Evolutionary conservation across 2,888 invertebrate genomes (phyloP), one percentile per base, ranked within the genome.

Genomic region (Biston betularia): DNA sequence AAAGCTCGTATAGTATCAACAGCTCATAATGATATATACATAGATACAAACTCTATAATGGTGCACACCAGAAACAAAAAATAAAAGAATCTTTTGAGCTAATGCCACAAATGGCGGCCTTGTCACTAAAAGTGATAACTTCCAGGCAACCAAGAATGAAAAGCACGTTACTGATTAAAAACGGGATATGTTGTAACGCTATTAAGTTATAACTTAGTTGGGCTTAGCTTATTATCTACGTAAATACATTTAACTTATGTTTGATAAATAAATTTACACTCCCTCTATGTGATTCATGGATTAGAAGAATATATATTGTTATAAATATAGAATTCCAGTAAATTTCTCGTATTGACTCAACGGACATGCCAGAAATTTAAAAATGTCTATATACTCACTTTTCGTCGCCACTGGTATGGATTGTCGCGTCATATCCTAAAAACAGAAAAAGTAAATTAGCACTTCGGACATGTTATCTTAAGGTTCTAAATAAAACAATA

Each of bases 371-470:
- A 12, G 15, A 58, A 54, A 58, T 33, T 14, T 60, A 67, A 72
- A 24, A 66, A 69, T 65, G 68, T 68, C 52, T 63, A 57, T 56
- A 64, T 73, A 85, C 92, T 89, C 77, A 94, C 94, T 92, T 90
- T 93, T 94, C 52, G 92, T 92, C 72, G 94, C 93, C 81, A 94
- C 94, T 60, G 94, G 94, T 73, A 94, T 94, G 62, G 94, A 94
- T 83, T 94, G 94, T 79, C 94, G 89, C 84, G 94, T 94, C 94
- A 94, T 94, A 77, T 94, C 94, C 94, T 94, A 91, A 82, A n/a
- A 91, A 91, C 83, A 86, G 86, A 89, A 89, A 87, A 69, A 49
- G 72, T 46, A 68, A 52, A 82, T 88, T 81, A 88, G 75, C 66
- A 68, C 38, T 61, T 38, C 56, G 64, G 38, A 35, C 33, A 73